Evolutionary conservation across 1,140 invertebrate species (phyloP), one percentile per base, ranked within the genome.

Genomic region (Eumaeus atala): DNA sequence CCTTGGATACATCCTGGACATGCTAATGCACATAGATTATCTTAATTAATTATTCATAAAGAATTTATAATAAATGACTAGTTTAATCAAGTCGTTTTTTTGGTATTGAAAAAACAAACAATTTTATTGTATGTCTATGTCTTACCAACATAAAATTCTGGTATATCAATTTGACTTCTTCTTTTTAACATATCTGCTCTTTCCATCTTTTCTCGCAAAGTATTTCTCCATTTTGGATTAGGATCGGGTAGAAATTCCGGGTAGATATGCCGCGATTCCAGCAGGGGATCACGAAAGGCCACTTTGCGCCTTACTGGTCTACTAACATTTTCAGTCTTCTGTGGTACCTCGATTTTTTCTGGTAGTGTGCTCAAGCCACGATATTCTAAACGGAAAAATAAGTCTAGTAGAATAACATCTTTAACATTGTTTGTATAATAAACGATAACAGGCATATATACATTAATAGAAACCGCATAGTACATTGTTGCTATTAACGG

Each of bases 71-170:
- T n/a, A 14, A 40, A 7, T 40, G 4, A n/a, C 12, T 9, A 2
- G 2, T 40, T 12, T 40, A 14, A 1, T 12, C 0, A 14, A 40
- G 11, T 16, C 16, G 3, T 14, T 9, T 10, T 9, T 34, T 34
- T 7, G 33, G 12, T 33, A n/a, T n/a, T n/a, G n/a, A n/a, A n/a
- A n/a, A n/a, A n/a, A n/a, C n/a, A n/a, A n/a, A n/a, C n/a, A n/a
- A n/a, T n/a, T n/a, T n/a, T n/a, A n/a, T n/a, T n/a, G n/a, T 18
- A 44, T 7, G 3, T 44, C 36, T 9, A 57, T 18, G 42, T 9
- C 93, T 87, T 82, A 94, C 95, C 97, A 73, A 98, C 97, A 90
- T 98, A 99, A 89, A 99, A 99, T 83, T 98, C 97, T 3, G 98
- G 98, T 63, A 99, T 95, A 74, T 95, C 92, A 56, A 99, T 90